Base-by-base conservation (phyloP, 2,113 vertebrate genomes). In the Dipodomys stephensi region DNA sequence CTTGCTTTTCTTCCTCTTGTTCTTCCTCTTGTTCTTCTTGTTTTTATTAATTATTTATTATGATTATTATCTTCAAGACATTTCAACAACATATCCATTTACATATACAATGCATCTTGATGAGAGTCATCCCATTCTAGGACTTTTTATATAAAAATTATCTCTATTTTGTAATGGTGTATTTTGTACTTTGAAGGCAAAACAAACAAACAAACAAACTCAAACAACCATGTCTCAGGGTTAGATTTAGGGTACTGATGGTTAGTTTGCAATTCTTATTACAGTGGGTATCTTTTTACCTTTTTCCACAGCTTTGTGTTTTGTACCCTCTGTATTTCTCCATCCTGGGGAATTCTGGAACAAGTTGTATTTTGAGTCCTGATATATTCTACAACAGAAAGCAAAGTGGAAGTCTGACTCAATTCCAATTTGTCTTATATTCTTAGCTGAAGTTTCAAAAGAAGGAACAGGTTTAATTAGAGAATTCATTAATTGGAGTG, bases 381-480 rank as follows among this genome's bases (percentile, higher is more conserved):
- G 62, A 44, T 30, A 13, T 65, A 35, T 19, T 90, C n/a, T 92
- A 46, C 1, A 46, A 39, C 46, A 83, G 49, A 83, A 94, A 67
- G 67, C 65, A 39, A 96, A 49, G 62, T 35, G 27, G n/a, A 74
- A 92, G 9, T 19, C 85, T 88, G 15, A 86, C 92, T 93, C 44
- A 69, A 83, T 85, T 96, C 92, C 28, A 44, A 18, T 44, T 78
- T 95, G 20, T 94, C 86, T 95, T 95, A 60, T 62, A 85, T 65
- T 92, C 80, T 73, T 65, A 92, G 87, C 82, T 90, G n/a, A 93
- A 92, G 68, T 92, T 95, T 88, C 95, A 77, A 60, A 87, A 90
- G 69, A 94, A 93, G 44, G 64, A 92, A 93, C 84, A 88, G 82
- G 76, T 97, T 96, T 97, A 97, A 98, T 98, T 97, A 96, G 90